A percentile compares a stretch with the other conserved stretches of the same genome.
These are phyloP conservation scores for Orchesella flavescens DNA, from an alignment of 2,888 invertebrate genomes.

Conservation along the genomic window DNA sequence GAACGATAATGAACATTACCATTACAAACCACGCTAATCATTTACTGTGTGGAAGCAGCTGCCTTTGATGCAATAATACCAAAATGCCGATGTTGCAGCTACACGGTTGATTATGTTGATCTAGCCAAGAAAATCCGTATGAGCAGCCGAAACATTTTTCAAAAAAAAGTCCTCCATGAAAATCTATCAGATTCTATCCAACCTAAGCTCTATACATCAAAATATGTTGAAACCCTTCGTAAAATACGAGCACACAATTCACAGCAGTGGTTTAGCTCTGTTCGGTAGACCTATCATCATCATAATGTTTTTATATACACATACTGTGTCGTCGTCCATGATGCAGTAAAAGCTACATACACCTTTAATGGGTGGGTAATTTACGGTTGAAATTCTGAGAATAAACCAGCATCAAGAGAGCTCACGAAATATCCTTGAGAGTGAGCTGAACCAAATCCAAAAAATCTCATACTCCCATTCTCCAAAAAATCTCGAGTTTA, in stretches of 20 bases:
- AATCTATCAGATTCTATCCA: constrained; percentile 15
- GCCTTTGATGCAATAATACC: constrained; percentile 38
- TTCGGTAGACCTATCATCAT: not conserved
- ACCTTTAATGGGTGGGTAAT: constrained; percentile 60
- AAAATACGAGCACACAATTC: not conserved
- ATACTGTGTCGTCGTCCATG: constrained; percentile 9
- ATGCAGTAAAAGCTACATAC: constrained; percentile 15
- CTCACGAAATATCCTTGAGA: constrained; percentile 59
- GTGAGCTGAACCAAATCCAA: constrained; percentile 63
- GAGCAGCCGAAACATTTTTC: constrained; percentile 22
- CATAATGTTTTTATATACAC: constrained; percentile 13
- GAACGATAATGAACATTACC: constrained; percentile 33
- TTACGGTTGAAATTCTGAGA: constrained; percentile 60
- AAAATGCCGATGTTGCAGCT: constrained; percentile 37
- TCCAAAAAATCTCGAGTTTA: constrained; percentile 55
- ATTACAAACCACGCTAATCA: constrained; percentile 54
- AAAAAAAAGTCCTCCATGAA: constrained; percentile 31
- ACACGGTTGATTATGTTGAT: constrained; percentile 59
- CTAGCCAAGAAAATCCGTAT: constrained; percentile 60
- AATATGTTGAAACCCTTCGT: not conserved
- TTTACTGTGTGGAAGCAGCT: constrained; percentile 48
- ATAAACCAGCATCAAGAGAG: constrained; percentile 51
- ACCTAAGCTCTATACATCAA: constrained; percentile 8
- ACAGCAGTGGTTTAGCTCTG: not conserved
- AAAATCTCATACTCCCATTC: constrained; percentile 60